Evolutionary conservation across 1,140 invertebrate genomes (phyloP), one percentile per base, ranked within the genome.

Genomic region (Drosophila mauritiana): DNA sequence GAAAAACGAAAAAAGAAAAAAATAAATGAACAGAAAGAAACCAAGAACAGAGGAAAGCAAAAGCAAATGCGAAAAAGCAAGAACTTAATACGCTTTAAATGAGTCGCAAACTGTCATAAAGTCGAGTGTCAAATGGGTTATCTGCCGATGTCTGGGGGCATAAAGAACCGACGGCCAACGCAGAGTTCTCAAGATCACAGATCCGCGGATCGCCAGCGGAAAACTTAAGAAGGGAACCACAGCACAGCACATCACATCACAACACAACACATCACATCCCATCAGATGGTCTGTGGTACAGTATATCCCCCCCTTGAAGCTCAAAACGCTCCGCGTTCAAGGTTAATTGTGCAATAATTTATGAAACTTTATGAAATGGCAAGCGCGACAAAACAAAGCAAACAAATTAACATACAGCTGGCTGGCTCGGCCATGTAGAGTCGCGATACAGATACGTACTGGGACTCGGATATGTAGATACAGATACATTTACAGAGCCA

Each of bases 311-410:
- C 56, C 22, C 34, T 39, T 51, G 31, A 55, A 51, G 51, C 51
- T 51, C 12, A 46, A 52, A 22, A 8, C 58, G 64, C 59, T 65
- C 22, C 58, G 12, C 51, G 52, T 59, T 80, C 80, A 83, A 83
- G 80, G 80, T 84, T 80, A 84, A 83, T 83, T 84, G 80, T 83
- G 80, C 80, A 84, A 85, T 83, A 83, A 83, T 67, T 76, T 83
- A 84, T 84, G 80, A 84, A 83, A 84, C 61, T 72, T 81, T 82
- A 82, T 82, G 79, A 77, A 77, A 81, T 62, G 67, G 68, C 79
- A 73, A 81, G 62, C 76, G 62, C 72, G 72, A 78, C 76, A 61
- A 84, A 76, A 53, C 69, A 70, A 84, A 70, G 63, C 63, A 20
- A 56, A 69, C 53, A 69, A 65, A 78, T 78, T 78, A 78, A 72